Conservation (phyloP, 2,888 invertebrate genomes). For the Argyresthia albistria region DNA sequence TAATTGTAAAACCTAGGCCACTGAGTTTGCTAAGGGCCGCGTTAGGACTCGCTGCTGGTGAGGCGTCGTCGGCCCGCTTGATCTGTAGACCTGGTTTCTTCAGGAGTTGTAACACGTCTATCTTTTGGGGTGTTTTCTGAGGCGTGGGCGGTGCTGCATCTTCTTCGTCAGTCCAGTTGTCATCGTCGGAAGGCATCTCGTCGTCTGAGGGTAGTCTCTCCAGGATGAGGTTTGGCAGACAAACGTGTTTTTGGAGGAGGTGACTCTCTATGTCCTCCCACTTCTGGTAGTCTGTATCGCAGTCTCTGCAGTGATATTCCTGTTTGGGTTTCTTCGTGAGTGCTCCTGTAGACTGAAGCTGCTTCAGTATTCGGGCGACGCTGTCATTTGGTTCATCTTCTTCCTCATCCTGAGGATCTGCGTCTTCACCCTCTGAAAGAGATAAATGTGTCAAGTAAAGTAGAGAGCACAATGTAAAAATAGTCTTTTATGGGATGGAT, state of each 20-base stretch:
- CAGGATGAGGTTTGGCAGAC: conserved; percentile 62
- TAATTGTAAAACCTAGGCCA: conserved; percentile 59
- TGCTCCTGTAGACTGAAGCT: conserved; percentile 48
- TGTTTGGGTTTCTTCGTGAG: conserved; percentile 47
- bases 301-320: conserved; percentile 62
- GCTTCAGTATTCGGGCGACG: conserved; percentile 44
- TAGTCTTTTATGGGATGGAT: neutral
- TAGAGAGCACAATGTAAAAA: neutral
- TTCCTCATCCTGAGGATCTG: conserved; percentile 16
- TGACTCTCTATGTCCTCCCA: conserved; percentile 63
- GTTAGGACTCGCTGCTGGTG: conserved; percentile 25
- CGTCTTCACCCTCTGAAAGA: conserved; percentile 17
- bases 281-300: conserved; percentile 57
- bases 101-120: conserved; percentile 52
- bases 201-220: conserved; percentile 66
- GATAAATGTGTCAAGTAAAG: neutral
- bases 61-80: conserved; percentile 37
- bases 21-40: conserved; percentile 53
- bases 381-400: conserved; percentile 22
- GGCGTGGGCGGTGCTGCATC: conserved; percentile 24
- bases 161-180: conserved; percentile 61
- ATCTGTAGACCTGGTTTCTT: conserved; percentile 48
- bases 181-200: conserved; percentile 54
- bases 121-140: conserved; percentile 46
- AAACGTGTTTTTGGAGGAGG: conserved; percentile 65